Evolutionary conservation across 1,140 invertebrate species (phyloP), one percentile per base, ranked within the genome.

Genomic region (Zaprionus kolodkinae): DNA sequence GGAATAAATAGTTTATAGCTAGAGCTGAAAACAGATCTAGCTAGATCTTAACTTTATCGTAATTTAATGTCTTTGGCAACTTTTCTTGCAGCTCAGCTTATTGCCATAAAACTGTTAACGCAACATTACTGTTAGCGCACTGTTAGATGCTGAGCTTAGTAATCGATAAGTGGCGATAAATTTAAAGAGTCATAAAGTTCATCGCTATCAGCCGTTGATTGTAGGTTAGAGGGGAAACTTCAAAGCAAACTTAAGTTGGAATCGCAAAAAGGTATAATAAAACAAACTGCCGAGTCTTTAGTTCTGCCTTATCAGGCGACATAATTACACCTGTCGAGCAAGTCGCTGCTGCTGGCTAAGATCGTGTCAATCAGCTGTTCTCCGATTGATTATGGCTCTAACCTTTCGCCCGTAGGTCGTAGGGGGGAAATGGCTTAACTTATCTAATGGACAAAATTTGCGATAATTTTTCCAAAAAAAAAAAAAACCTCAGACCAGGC

Each of bases 391-490:
- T 50, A 50, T 2, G 17, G 45, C 45, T 6, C 45, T 50, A 50
- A 50, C 45, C 45, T 71, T 71, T 56, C 30, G 45, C 48, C 13
- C 4, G 6, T 25, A 15, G 48, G 35, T 72, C 33, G 45, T n/a
- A n/a, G n/a, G 45, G 17, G 17, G 10, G 10, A 45, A 45, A 45
- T 45, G n/a, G 6, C n/a, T 45, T 15, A 45, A 72, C 61, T 72
- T 60, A 36, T 25, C 15, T 67, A 72, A 67, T 66, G 36, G 25
- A 50, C 13, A 56, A 48, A 61, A 63, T 74, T 54, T 74, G 62
- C 67, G 36, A 52, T 63, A 60, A 60, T 62, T 62, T 63, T 75
- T 27, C 17, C 36, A 17, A n/a, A n/a, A n/a, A n/a, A n/a, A n/a
- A n/a, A n/a, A n/a, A 43, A 27, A 50, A 33, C 12, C 45, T 15